These are phyloP conservation scores for Drosophila takahashii DNA, from an alignment of 1,140 invertebrate species.

Conservation along the genomic window DNA sequence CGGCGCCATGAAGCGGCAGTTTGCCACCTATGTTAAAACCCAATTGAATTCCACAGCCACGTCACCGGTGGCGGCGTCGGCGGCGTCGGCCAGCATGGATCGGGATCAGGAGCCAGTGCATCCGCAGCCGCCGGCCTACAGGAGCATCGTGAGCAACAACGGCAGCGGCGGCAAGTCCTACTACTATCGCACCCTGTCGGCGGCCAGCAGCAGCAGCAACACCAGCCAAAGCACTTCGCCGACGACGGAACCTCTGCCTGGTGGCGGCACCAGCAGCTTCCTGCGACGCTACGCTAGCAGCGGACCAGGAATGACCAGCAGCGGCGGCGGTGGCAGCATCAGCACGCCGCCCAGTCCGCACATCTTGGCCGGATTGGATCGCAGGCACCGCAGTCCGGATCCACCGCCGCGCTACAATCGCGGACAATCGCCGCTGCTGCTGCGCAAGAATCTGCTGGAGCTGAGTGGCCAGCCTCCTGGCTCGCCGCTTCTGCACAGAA, in stretches of 20 bases:
- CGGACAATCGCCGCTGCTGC: slow-evolving; percentile 87
- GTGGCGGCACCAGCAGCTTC: slow-evolving; percentile 33
- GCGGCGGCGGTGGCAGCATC: slow-evolving; percentile 39
- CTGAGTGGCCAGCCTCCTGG: slow-evolving; percentile 85
- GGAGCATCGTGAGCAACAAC: slow-evolving; percentile 26
- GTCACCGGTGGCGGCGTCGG: slow-evolving; percentile 66
- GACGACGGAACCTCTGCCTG: slow-evolving; percentile 62
- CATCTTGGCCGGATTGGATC: slow-evolving; percentile 71
- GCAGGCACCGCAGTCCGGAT: slow-evolving; percentile 87
- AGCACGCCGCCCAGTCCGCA: slow-evolving; percentile 68
- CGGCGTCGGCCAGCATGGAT: slow-evolving; percentile 54
- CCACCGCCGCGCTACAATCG: slow-evolving; percentile 89
- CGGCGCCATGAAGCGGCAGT: slow-evolving; percentile 88
- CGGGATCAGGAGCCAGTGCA: slow-evolving; percentile 32
- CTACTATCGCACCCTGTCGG: slow-evolving; percentile 75
- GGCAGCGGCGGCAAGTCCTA: slow-evolving; percentile 54
- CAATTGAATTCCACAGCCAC: slow-evolving; percentile 85
- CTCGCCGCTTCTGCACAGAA: slow-evolving; percentile 87
- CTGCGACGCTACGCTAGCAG: slow-evolving; percentile 34
- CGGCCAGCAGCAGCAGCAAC: slow-evolving; percentile 73
- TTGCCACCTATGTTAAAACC: slow-evolving; percentile 92
- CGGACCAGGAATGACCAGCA: neutral
- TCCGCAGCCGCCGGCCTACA: slow-evolving; percentile 76
- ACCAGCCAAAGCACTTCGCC: slow-evolving; percentile 77
- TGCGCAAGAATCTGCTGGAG: slow-evolving; percentile 87